Conservation (phyloP, 2,888 invertebrate genomes). For the Drosophila ustulata region DNA sequence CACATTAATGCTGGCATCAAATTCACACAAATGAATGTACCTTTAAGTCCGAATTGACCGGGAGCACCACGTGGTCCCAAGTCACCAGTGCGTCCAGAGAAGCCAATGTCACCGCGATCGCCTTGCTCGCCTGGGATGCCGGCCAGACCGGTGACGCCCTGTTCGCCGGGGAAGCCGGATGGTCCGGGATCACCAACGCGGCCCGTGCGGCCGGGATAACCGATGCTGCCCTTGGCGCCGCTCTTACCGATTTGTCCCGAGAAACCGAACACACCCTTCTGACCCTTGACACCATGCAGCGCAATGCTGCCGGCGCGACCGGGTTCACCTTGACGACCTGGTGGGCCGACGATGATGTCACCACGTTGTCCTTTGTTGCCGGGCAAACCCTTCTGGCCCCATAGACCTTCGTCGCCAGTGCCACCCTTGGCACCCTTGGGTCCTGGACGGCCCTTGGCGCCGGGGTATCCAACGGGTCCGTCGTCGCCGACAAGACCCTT, state of each 20-base stretch:
- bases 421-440: conserved; percentile 87
- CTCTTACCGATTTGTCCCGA: conserved; percentile 72
- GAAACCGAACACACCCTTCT: conserved; percentile 85
- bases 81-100: conserved; percentile 84
- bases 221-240: conserved; percentile 85
- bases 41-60: conserved; percentile 81
- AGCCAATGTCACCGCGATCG: conserved; percentile 87
- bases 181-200: conserved; percentile 84
- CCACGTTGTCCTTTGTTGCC: conserved; percentile 86
- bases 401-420: conserved; percentile 86
- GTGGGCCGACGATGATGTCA: conserved; percentile 83
- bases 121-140: conserved; percentile 84
- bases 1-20: not conserved
- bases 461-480: conserved; percentile 86
- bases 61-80: conserved; percentile 84
- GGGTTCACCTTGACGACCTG: conserved; percentile 77
- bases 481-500: conserved; percentile 85
- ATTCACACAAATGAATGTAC: conserved; percentile 38
- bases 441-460: conserved; percentile 85
- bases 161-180: conserved; percentile 67
- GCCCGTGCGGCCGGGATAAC: conserved; percentile 85
- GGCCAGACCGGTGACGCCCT: conserved; percentile 71
- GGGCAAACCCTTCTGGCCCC: conserved; percentile 87
- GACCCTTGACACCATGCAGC: conserved; percentile 84
- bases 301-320: conserved; percentile 85